A percentile compares a stretch with the other conserved stretches of the same genome.
Evolutionary conservation across 2,888 invertebrate genomes (phyloP).

Genomic region (Pandemis cinnamomeana): DNA sequence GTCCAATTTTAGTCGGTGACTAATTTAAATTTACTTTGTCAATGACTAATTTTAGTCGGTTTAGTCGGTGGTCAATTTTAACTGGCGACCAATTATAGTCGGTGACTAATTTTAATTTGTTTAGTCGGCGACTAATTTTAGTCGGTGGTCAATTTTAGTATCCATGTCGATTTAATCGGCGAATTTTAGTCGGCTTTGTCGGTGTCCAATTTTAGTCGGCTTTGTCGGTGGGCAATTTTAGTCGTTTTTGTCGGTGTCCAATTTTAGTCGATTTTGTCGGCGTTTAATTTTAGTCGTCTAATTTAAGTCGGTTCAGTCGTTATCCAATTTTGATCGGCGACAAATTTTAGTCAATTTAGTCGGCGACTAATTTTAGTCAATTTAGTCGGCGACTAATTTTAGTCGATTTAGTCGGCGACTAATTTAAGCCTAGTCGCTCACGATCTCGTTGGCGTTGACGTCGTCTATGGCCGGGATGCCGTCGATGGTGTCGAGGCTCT

Average conservation of each 20-base stretch:
- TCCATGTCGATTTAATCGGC: neutral
- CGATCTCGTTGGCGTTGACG: conserved; percentile 68
- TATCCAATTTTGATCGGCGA: neutral
- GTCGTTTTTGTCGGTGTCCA: too few relatives aligned
- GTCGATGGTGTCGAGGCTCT: conserved; percentile 50
- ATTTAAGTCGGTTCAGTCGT: too few relatives aligned
- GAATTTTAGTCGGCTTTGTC: too few relatives aligned
- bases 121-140: too few relatives aligned
- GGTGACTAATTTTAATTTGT: too few relatives aligned
- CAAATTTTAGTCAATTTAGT: neutral
- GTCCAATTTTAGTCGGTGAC: neutral
- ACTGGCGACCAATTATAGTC: too few relatives aligned
- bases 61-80: too few relatives aligned
- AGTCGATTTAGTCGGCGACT: neutral
- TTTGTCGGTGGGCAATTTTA: neutral
- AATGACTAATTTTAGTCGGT: too few relatives aligned
- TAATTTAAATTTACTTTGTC: neutral
- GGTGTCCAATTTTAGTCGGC: too few relatives aligned
- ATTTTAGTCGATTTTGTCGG: too few relatives aligned
- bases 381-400: neutral
- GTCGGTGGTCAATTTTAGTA: too few relatives aligned
- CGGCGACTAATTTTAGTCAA: neutral
- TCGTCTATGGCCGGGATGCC: conserved; percentile 77
- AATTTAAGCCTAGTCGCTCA: conserved; percentile 7
- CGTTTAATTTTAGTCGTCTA: too few relatives aligned